Evolutionary conservation across 2,888 invertebrate species (phyloP), one percentile per base, ranked within the genome.

Genomic region (Zeuzera pyrina): DNA sequence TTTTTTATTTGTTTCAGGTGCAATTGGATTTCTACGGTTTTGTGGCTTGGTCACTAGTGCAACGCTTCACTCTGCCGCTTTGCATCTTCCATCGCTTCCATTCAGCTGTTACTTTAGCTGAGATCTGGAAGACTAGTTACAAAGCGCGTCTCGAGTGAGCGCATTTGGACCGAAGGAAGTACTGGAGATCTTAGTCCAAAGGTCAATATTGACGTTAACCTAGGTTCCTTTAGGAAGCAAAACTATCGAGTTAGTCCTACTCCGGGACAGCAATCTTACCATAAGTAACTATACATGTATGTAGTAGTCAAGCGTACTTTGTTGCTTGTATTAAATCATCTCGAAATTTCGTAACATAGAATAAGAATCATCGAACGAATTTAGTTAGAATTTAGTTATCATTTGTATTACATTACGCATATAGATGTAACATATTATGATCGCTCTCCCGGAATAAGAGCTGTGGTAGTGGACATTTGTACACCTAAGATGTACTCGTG

Each of bases 71-170:
- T 50, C 86, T 97, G 46, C 97, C 97, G 22, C 88, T 97, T 47
- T 95, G 95, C 86, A 97, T 97, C 68, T 97, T 97, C 88, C 97
- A 96, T 79, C 91, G 96, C 52, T 96, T 96, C 88, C 95, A 96
- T 74, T 95, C 95, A 39, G 94, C 95, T 15, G 95, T 96, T 16
- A 94, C 95, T 83, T 88, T 96, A 47, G 95, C 95, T 45, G 95
- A 96, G 84, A 94, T 96, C 52, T 96, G 96, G 96, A 96, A 96
- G 85, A 95, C 94, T 52, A 94, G 93, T 76, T 95, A 95, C 87
- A 94, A 94, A 84, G 92, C 93, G 51, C 90, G 94, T 45, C 86
- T 94, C 69, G 94, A 94, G 85, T 94, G 91, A 91, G 64, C 49
- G 29, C 39, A 27, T 34, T 33, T 11, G 35, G 31, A 35, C 29